Base-by-base conservation (phyloP, 2,113 vertebrate genomes). In the Festucalex cinctus region DNA sequence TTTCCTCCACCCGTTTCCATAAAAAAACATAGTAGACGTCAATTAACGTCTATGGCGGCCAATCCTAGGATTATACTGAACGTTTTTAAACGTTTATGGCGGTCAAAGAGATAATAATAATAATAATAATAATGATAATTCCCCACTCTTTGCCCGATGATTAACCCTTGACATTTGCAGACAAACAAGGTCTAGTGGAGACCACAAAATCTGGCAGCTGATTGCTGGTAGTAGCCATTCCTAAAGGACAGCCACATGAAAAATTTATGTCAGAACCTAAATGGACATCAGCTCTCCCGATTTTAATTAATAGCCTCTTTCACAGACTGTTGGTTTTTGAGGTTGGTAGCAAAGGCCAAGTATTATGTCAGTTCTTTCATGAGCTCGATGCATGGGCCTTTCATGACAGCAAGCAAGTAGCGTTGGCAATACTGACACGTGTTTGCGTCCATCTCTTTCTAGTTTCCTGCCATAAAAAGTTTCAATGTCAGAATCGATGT, bases 391-490 rank as follows among this genome's bases (percentile, higher is more conserved):
- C 74, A 79, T 56, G 63, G 65, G 39, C 76, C 83, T 80, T 79
- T 87, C 80, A 82, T 54, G 35, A 44, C 62, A 76, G 59, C 9
- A 10, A 76, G 58, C 6, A 10, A 61, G 75, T 76, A 65, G 57
- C 51, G 69, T 68, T 62, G 65, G 68, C 12, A n/a, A 73, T 70
- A 64, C 20, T 24, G 57, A 32, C 41, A 49, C 60, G 70, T 76
- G 75, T 56, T 54, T 66, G 54, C 61, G 59, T 26, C 12, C 54
- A 59, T 72, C 49, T 73, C 70, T 85, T 80, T 82, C 80, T 68
- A 76, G 73, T 73, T 89, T 86, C 73, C 73, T 3, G 56, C 70
- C 65, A 66, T 70, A 70, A 80, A 88, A 78, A 54, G 26, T 81
- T 84, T 83, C 43, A 68, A 67, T 74, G 74, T 66, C 72, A 78